phyloP scores from a whole-genome alignment of 30 jellyfish, hydroid and myxozoan genomes.

The Hydra vulgaris region DNA sequence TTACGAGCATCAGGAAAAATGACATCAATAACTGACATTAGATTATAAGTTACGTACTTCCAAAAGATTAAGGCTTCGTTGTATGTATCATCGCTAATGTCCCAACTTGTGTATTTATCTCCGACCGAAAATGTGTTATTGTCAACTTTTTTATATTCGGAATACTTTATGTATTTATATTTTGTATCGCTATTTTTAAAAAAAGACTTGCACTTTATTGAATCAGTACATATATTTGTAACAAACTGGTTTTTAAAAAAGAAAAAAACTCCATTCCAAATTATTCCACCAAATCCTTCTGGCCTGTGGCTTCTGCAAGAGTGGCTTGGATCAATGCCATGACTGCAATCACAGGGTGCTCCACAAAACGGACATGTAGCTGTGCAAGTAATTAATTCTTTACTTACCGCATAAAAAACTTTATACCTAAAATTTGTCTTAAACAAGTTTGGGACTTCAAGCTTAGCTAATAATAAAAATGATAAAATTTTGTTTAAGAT shows the following conservation, averaged over 20 bases:
- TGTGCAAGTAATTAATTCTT: neutral
- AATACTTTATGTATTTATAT: neutral
- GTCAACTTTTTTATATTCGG: neutral
- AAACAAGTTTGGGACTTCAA: neutral
- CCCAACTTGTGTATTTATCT: neutral
- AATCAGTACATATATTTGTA: neutral
- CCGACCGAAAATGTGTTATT: neutral
- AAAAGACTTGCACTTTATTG: neutral
- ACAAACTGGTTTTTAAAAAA: neutral
- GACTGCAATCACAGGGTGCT: neutral
- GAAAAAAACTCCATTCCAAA: neutral
- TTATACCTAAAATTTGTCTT: neutral
- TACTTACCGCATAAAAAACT: neutral
- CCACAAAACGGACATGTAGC: constrained; percentile 9
- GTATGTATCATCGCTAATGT: neutral
- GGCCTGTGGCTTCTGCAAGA: neutral
- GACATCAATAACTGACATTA: neutral
- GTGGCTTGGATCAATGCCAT: neutral
- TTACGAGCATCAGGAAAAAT: neutral
- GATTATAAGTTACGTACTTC: neutral
- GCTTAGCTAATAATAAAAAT: neutral
- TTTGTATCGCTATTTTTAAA: neutral
- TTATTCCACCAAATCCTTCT: neutral
- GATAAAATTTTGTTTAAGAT: too few species aligned
- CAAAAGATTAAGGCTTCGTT: neutral